These are phyloP conservation scores for Donacobius atricapilla DNA, from an alignment of 2,113 vertebrate species.

Conservation along the genomic window DNA sequence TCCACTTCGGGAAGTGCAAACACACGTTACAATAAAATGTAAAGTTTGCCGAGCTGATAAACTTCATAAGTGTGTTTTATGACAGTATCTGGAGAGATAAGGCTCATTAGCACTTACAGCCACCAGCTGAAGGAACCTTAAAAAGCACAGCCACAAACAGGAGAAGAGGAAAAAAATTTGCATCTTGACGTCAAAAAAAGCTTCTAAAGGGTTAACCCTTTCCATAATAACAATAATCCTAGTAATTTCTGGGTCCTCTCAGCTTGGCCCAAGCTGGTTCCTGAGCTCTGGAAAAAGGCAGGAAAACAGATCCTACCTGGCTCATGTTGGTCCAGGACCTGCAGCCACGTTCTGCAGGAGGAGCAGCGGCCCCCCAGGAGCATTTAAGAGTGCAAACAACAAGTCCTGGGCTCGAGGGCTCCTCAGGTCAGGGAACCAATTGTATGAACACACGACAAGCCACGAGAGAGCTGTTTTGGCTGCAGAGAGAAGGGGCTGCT, in stretches of 20 bases:
- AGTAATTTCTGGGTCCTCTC: neutral
- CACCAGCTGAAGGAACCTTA: neutral
- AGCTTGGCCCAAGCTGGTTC: neutral
- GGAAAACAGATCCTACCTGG: neutral
- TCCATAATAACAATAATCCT: neutral
- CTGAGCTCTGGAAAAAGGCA: neutral
- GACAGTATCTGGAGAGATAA: constrained; percentile 51
- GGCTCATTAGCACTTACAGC: constrained; percentile 41
- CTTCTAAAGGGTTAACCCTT: constrained; percentile 9
- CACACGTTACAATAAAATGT: constrained; percentile 20
- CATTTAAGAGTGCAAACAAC: neutral
- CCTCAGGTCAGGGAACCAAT: neutral
- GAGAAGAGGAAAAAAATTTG: neutral
- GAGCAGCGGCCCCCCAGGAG: neutral
- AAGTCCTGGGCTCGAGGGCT: neutral
- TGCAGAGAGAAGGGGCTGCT: neutral
- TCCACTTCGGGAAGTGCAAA: constrained; percentile 53
- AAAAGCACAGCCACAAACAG: neutral
- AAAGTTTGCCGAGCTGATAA: constrained; percentile 30
- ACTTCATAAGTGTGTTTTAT: constrained; percentile 51
- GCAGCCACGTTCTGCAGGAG: neutral
- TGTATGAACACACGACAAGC: neutral
- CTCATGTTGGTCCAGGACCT: neutral
- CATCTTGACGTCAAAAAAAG: neutral
- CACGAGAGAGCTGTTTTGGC: neutral